phyloP scores from a whole-genome alignment of 2,888 invertebrate species.

The Poecilus cupreus region DNA sequence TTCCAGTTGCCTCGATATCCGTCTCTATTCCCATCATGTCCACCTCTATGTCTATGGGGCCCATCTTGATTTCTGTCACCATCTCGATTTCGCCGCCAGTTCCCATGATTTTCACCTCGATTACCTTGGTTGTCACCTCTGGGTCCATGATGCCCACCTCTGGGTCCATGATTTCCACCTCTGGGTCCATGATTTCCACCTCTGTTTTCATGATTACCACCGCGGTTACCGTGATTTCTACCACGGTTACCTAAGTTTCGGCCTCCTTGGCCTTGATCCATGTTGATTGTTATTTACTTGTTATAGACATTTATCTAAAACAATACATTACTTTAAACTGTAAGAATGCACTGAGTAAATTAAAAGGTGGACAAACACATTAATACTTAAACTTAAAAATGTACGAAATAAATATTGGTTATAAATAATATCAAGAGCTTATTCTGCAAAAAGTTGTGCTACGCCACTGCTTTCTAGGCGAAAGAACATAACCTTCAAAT shows the following conservation, averaged over 20 bases:
- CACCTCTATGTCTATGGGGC: not conserved
- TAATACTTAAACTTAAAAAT: too few relatives aligned
- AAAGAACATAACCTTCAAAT: not conserved
- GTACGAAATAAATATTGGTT: too few relatives aligned
- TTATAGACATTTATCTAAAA: not conserved
- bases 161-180: slow-evolving; percentile 22
- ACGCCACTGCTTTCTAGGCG: not conserved
- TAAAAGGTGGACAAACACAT: too few relatives aligned
- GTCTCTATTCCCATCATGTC: not conserved
- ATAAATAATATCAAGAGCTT: too few relatives aligned
- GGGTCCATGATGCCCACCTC: not conserved
- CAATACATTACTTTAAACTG: too few relatives aligned
- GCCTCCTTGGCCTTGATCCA: not conserved
- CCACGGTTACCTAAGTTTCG: not conserved
- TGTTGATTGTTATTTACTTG: too few relatives aligned
- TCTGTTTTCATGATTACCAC: not conserved
- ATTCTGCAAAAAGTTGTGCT: not conserved
- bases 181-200: slow-evolving; percentile 7
- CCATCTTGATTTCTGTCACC: not conserved
- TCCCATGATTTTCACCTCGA: not conserved
- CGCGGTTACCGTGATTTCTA: not conserved
- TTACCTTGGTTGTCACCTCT: not conserved
- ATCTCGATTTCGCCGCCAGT: not conserved
- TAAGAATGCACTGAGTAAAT: too few relatives aligned
- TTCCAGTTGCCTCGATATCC: not conserved